A percentile compares a stretch with the other conserved stretches of the same genome.
phyloP scores from a whole-genome alignment of 2,113 vertebrate species.

The Eptesicus fuscus region DNA sequence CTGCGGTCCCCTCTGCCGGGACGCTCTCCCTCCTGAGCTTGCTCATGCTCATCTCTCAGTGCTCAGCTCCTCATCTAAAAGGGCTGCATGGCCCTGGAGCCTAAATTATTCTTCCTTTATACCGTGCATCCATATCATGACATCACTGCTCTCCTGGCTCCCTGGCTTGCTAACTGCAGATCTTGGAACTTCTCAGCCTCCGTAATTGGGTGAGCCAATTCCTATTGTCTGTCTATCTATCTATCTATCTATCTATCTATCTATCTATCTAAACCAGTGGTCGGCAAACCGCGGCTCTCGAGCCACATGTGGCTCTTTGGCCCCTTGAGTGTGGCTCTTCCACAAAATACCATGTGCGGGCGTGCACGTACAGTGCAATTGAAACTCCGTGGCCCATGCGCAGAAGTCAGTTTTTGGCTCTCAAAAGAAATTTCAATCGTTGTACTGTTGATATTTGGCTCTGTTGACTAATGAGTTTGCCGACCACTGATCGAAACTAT shows the following conservation, averaged over 20 bases:
- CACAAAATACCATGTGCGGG: too few species aligned
- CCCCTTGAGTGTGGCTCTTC: too few species aligned
- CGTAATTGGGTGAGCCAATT: not conserved
- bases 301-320: too few species aligned
- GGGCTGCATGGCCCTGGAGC: not conserved
- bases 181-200: not conserved
- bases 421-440: too few species aligned
- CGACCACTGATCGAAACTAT: too few species aligned
- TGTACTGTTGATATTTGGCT: too few species aligned
- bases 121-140: rapidly evolving
- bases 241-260: not conserved
- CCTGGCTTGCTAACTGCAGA: not conserved
- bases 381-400: too few species aligned
- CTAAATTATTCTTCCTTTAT: not conserved
- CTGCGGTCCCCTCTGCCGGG: rapidly evolving
- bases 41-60: rapidly evolving
- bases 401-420: too few species aligned
- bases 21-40: rapidly evolving
- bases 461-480: too few species aligned
- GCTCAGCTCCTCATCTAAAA: not conserved
- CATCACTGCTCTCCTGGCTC: not conserved
- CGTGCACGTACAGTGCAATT: too few species aligned
- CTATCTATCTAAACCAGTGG: not conserved
- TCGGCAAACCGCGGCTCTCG: too few species aligned
- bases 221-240: not conserved